phyloP scores from a whole-genome alignment of 2,797 vertebrate genomes.

The Heterohyrax brucei region DNA sequence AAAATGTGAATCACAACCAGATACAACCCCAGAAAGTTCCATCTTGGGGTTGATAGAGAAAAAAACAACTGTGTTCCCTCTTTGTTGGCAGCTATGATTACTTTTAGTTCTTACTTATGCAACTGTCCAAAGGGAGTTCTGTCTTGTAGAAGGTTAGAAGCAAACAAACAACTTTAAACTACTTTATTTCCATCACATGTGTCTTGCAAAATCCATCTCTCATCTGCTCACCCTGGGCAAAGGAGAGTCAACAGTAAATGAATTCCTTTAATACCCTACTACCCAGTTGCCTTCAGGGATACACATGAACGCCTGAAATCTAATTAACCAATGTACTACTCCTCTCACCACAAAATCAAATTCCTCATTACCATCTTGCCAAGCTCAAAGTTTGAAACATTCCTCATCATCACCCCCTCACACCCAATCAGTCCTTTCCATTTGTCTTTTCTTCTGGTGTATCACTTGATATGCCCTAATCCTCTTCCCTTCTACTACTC shows the following conservation, averaged over 20 bases:
- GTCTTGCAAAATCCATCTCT: constrained; percentile 45
- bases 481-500: background rate
- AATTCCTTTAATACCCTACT: constrained; percentile 38
- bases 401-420: background rate
- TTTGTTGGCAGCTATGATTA: constrained; percentile 27
- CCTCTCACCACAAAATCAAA: constrained; percentile 3
- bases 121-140: constrained; percentile 45
- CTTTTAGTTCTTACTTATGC: constrained; percentile 36
- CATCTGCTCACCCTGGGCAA: background rate
- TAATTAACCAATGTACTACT: constrained; percentile 45
- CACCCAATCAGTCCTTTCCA: background rate
- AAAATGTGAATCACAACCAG: constrained; percentile 65
- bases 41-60: background rate
- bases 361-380: background rate
- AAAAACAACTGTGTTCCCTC: background rate
- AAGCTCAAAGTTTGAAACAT: background rate
- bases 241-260: background rate
- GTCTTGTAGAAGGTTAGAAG: constrained; percentile 18
- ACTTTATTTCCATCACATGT: constrained; percentile 35
- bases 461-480: constrained; percentile 17
- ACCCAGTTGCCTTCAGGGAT: background rate
- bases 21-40: constrained; percentile 60
- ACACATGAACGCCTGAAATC: constrained; percentile 41
- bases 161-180: background rate
- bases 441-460: constrained; percentile 20